Base-by-base conservation (phyloP, 2,113 vertebrate species). In the Glareola pratincola region DNA sequence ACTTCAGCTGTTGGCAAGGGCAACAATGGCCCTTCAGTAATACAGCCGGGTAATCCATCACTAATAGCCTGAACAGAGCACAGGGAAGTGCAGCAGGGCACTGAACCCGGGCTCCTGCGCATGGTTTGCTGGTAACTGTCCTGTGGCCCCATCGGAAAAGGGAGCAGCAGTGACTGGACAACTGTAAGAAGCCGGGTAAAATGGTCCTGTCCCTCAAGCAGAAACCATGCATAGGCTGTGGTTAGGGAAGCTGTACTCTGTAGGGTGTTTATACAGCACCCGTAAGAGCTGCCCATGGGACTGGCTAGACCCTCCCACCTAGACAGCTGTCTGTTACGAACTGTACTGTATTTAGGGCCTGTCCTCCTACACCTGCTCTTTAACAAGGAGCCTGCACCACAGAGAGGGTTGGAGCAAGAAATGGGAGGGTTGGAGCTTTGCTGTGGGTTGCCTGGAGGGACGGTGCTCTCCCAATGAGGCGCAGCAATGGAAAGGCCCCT, bases 391-490 rank as follows among this genome's bases (percentile, higher is more conserved):
- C 29, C 29, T 50, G 23, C 41, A 14, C 29, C 19, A 8, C 4
- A 2, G 32, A 85, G 24, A 53, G 36, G 36, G 24, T 11, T 53
- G 24, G 36, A 71, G 51, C 9, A 29, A 43, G 69, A 62, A 62
- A 21, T 24, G 7, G 1, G 8, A 51, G 34, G 19, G 62, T 9
- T 60, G 45, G 39, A 89, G 43, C 10, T 89, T 67, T 81, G 47
- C 1, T 0, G 5, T 60, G 68, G 27, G 15, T 9, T 63, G 16
- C 16, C 30, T 4, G 1, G n/a, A 69, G 32, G 37, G 47, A 27
- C 0, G 0, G 23, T 50, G 47, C 6, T 54, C 34, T 12, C 15
- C 10, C 8, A 12, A 2, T 0, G 1, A 36, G 18, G 50, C 26
- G 77, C 37, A 76, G 69, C 41, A 59, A 7, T 30, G 24, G 32